Conservation (phyloP, 2,113 vertebrate species). For the Heptranchias perlo region DNA sequence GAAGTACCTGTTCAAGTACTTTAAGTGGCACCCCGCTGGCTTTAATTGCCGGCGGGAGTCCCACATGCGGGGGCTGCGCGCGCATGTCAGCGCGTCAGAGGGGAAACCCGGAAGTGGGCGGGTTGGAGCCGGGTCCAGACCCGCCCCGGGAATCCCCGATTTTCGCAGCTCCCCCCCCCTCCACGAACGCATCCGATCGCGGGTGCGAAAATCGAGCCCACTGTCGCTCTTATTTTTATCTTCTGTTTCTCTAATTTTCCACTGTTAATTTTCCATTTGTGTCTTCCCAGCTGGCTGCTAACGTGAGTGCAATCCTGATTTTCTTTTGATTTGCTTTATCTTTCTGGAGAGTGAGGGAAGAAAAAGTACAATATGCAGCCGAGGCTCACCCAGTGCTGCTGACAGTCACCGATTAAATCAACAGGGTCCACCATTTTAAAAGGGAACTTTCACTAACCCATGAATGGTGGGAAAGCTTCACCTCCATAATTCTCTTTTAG, state of each 20-base stretch:
- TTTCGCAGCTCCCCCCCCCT: too few relatives aligned
- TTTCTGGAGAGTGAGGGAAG: neutral
- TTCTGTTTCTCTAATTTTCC: neutral
- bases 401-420: neutral
- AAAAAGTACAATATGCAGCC: neutral
- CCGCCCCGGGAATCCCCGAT: too few relatives aligned
- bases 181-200: too few relatives aligned
- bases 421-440: neutral
- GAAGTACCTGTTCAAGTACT: too few relatives aligned
- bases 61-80: too few relatives aligned
- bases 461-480: neutral
- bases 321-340: neutral
- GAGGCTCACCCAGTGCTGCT: neutral
- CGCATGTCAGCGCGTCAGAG: too few relatives aligned
- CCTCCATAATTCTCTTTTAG: neutral
- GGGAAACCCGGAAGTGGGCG: too few relatives aligned
- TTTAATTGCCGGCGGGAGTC: too few relatives aligned
- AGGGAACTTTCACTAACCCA: neutral
- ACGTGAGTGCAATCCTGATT: neutral
- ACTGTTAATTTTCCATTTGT: neutral
- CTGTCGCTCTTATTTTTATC: neutral
- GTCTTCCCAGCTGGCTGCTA: neutral
- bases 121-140: too few relatives aligned
- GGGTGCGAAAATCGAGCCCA: too few relatives aligned
- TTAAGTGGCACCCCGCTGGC: too few relatives aligned